Conservation (phyloP, 2,113 vertebrate genomes). For the Tretioscincus oriximinensis region DNA sequence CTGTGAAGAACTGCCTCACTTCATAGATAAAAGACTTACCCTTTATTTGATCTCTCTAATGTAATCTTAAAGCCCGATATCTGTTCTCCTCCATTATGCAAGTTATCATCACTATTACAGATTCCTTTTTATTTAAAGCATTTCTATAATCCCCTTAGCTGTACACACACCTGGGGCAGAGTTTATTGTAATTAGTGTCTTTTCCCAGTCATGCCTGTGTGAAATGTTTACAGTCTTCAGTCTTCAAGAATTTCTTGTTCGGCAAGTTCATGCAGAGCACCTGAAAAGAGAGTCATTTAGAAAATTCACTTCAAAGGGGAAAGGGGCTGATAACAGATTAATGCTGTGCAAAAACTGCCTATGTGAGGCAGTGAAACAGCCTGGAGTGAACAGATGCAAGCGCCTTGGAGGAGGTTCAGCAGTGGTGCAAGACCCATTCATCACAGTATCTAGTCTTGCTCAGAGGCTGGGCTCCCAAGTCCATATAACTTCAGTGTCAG, state of each 20-base stretch:
- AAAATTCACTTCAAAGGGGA: conserved; percentile 35
- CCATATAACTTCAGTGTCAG: not conserved
- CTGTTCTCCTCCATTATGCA: conserved; percentile 5
- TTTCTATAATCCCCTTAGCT: not conserved
- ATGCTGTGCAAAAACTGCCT: conserved; percentile 16
- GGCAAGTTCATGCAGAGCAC: conserved; percentile 34
- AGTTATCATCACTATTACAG: conserved; percentile 11
- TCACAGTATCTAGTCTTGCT: not conserved
- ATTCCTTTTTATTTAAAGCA: conserved; percentile 14
- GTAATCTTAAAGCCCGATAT: conserved; percentile 18
- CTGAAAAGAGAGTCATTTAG: conserved; percentile 34
- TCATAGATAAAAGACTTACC: not conserved
- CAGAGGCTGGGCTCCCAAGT: not conserved
- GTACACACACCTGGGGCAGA: conserved; percentile 19
- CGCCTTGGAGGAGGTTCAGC: not conserved
- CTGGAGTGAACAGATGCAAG: conserved; percentile 22
- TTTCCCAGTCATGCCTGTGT: conserved; percentile 6
- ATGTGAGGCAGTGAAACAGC: conserved; percentile 22
- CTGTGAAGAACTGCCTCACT: not conserved
- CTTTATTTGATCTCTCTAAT: conserved; percentile 16
- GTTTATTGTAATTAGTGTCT: conserved; percentile 29
- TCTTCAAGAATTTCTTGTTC: conserved; percentile 47
- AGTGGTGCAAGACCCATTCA: not conserved
- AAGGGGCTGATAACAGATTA: conserved; percentile 42
- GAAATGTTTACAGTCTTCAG: conserved; percentile 45